phyloP scores from a whole-genome alignment of 2,797 vertebrate genomes.

The Sebastes itinus region DNA sequence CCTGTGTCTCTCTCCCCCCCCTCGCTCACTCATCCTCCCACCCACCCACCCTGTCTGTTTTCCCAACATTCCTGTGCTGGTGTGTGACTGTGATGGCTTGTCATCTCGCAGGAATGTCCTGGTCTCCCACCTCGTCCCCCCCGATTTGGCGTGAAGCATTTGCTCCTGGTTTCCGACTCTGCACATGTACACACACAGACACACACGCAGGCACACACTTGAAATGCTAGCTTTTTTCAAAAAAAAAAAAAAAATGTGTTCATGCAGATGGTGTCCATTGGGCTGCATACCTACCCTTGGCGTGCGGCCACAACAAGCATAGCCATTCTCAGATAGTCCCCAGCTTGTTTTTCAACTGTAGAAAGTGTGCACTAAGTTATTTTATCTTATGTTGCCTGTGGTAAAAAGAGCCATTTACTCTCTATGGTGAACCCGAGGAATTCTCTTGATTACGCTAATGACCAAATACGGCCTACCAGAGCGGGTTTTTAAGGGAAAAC shows the following conservation, averaged over 20 bases:
- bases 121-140: conserved; percentile 84
- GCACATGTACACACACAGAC: conserved; percentile 56
- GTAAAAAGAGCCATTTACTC: conserved; percentile 69
- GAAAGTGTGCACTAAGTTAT: conserved; percentile 77
- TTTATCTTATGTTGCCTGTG: conserved; percentile 76
- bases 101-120: conserved; percentile 86
- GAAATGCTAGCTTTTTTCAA: conserved; percentile 76
- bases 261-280: conserved; percentile 86
- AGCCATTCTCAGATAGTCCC: conserved; percentile 82
- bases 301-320: conserved; percentile 82
- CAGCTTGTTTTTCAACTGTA: conserved; percentile 79
- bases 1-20: conserved; percentile 10
- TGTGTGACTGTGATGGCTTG: conserved; percentile 86
- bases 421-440: conserved; percentile 63
- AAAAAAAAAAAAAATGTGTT: conserved; percentile 70
- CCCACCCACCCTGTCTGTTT: conserved; percentile 73
- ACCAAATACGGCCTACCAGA: conserved; percentile 37
- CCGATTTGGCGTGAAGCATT: conserved; percentile 80
- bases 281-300: conserved; percentile 84
- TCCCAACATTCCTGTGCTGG: conserved; percentile 83
- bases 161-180: conserved; percentile 79
- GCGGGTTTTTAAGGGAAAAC: conserved; percentile 35
- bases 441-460: conserved; percentile 65
- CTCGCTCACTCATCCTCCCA: conserved; percentile 48
- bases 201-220: conserved; percentile 36